Conservation (phyloP, 2,797 vertebrate species). For the Glyptemys insculpta region DNA sequence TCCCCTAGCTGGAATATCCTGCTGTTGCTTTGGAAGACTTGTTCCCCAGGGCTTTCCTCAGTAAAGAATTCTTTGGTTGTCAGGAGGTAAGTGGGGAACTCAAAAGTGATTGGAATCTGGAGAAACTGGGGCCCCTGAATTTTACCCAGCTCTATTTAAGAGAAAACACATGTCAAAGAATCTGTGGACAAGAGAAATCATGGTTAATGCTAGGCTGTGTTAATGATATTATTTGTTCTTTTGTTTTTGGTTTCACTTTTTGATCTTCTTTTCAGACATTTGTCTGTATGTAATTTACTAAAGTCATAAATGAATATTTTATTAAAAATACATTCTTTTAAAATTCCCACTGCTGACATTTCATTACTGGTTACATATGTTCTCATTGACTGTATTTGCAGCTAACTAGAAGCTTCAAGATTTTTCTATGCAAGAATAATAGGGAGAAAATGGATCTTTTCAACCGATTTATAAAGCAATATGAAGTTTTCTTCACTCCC, state of each 20-base stretch:
- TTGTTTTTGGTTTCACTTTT: background rate
- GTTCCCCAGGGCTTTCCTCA: background rate
- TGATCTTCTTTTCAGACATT: background rate
- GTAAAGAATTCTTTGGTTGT: background rate
- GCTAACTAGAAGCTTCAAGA: background rate
- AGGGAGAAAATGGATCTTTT: background rate
- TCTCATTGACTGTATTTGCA: background rate
- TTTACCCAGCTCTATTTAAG: background rate
- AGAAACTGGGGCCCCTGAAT: background rate
- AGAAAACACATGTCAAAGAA: slow-evolving; percentile 6
- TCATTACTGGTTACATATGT: background rate
- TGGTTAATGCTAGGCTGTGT: background rate
- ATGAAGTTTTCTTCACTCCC: background rate
- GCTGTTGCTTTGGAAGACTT: background rate
- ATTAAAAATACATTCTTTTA: background rate
- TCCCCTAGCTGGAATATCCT: background rate
- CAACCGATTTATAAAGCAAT: background rate
- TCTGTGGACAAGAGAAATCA: background rate
- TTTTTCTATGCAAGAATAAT: background rate
- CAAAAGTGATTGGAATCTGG: background rate
- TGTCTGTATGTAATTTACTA: background rate
- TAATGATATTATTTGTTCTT: slow-evolving; percentile 3
- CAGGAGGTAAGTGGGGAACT: background rate
- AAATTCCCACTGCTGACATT: background rate
- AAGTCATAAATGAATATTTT: background rate